Evolutionary conservation across 2,113 vertebrate species (phyloP), one percentile per base, ranked within the genome.

Genomic region (Daubentonia madagascariensis): DNA sequence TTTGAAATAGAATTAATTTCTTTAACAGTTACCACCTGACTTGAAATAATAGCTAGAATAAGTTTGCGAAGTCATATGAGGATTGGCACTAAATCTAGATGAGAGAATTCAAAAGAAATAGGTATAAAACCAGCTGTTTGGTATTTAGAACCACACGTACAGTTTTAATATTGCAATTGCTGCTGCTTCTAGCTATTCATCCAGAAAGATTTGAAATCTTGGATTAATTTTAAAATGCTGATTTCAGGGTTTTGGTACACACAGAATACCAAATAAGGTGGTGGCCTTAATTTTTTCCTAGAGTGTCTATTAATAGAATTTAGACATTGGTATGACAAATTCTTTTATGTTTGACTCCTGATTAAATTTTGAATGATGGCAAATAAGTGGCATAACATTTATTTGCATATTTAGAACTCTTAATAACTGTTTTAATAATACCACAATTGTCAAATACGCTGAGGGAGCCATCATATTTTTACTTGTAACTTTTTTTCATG

Each of bases 191-290:
- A 86, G 50, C 85, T 75, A 80, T 94, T 96, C 68, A 95, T 48
- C 78, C 93, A 86, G 48, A 96, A 96, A 92, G 91, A 97, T 93
- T 48, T 94, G 88, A 97, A 97, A 85, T 88, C 90, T 91, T 91
- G 76, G 98, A 98, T 98, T 98, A 94, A 94, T 90, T 91, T 85
- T 52, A 63, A 32, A 89, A 89, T 93, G 97, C 73, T 50, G 86
- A 89, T 93, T 81, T 79, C 93, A 78, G 59, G 12, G 9, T 79
- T 30, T 0, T 78, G 91, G 35, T 78, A 75, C 35, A 85, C 57
- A 10, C 16, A 89, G 88, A 95, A 70, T 17, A 94, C 78, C 40
- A 93, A 85, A 91, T 40, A 75, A 92, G 48, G 68, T 73, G 43
- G 73, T 91, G 20, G 23, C 23, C 85, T 85, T 76, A 72, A 16